phyloP scores from a whole-genome alignment of 2,797 vertebrate species.

The Meda fulgida region DNA sequence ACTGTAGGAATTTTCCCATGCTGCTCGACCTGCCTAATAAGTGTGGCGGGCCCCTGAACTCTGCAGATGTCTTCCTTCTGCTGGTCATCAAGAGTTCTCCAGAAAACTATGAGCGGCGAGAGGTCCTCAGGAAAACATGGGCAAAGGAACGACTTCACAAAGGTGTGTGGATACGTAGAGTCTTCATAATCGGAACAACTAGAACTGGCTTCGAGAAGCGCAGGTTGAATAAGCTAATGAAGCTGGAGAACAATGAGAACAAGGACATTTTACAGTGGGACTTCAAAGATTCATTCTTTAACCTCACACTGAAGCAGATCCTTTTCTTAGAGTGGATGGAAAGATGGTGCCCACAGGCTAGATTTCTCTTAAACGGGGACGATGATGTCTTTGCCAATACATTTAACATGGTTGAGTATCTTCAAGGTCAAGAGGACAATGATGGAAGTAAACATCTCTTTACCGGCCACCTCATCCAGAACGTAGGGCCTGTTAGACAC shows the following conservation, averaged over 20 bases:
- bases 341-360: conserved; percentile 69
- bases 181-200: conserved; percentile 79
- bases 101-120: conserved; percentile 79
- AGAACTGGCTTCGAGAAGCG: conserved; percentile 42
- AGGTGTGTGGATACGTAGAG: conserved; percentile 68
- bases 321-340: conserved; percentile 85
- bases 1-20: conserved; percentile 78
- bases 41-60: conserved; percentile 71
- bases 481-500: conserved; percentile 75
- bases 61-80: conserved; percentile 78
- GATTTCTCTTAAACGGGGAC: conserved; percentile 83
- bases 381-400: conserved; percentile 86
- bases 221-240: conserved; percentile 76
- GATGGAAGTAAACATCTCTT: conserved; percentile 77
- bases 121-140: conserved; percentile 86
- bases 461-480: conserved; percentile 70
- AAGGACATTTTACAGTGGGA: conserved; percentile 86
- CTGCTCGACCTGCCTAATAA: conserved; percentile 76
- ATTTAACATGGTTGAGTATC: conserved; percentile 78
- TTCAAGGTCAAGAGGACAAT: conserved; percentile 59
- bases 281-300: conserved; percentile 85
- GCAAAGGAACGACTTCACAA: conserved; percentile 74
- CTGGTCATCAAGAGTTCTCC: conserved; percentile 85
- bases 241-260: conserved; percentile 73
- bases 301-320: conserved; percentile 88